Percentiles rank a stretch among this genome's conserved stretches.
phyloP scores from a whole-genome alignment of 1,140 invertebrate species.

The Caenorhabditis remanei region DNA sequence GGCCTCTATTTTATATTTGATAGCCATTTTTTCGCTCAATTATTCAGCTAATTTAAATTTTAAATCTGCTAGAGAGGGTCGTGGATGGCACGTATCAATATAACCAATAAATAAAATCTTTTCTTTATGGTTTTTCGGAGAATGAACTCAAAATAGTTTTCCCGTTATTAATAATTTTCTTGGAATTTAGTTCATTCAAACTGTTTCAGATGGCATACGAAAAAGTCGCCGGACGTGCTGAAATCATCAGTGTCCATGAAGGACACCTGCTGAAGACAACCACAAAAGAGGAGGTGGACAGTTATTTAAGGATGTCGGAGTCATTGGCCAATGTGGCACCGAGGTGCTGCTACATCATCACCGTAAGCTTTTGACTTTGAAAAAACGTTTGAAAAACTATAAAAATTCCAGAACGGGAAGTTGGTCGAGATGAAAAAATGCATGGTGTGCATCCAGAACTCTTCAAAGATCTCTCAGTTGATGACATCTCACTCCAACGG shows the following conservation, averaged over 20 bases:
- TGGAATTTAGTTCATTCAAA: too few relatives aligned
- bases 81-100: too few relatives aligned
- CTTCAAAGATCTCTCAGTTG: background rate
- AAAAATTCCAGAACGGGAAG: background rate
- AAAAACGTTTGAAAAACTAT: background rate
- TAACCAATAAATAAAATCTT: too few relatives aligned
- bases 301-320: background rate
- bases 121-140: too few relatives aligned
- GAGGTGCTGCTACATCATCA: background rate
- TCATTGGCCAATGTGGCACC: background rate
- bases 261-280: conserved; percentile 2
- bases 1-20: too few relatives aligned
- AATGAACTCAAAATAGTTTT: too few relatives aligned
- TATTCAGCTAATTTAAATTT: too few relatives aligned
- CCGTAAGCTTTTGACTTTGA: background rate
- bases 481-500: background rate
- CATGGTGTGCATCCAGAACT: background rate
- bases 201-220: conserved; percentile 2
- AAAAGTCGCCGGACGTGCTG: background rate
- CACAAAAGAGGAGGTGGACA: background rate
- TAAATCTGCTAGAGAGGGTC: too few relatives aligned
- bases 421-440: background rate
- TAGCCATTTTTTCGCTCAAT: background rate
- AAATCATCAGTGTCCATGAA: background rate
- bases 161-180: too few relatives aligned